phyloP scores from a whole-genome alignment of 2,888 invertebrate genomes.

The Acanthacorydalis orientalis region DNA sequence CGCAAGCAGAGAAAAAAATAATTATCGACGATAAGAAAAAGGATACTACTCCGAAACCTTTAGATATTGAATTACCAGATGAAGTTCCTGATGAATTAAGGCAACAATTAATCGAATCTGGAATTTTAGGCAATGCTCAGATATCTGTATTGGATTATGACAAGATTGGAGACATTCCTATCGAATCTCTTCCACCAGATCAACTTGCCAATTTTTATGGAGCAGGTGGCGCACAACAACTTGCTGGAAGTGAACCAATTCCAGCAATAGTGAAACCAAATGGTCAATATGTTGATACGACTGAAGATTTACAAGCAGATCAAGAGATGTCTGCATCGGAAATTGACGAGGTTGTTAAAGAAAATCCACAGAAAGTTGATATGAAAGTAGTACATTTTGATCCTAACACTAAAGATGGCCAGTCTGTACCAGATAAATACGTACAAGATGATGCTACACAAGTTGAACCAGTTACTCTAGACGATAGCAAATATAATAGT shows the following conservation, averaged over 20 bases:
- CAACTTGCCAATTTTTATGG: conserved; percentile 74
- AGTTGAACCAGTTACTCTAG: conserved; percentile 56
- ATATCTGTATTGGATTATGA: conserved; percentile 78
- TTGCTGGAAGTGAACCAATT: conserved; percentile 47
- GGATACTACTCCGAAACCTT: conserved; percentile 30
- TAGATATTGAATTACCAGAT: conserved; percentile 51
- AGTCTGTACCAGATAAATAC: conserved; percentile 52
- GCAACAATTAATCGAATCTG: conserved; percentile 66
- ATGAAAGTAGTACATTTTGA: conserved; percentile 76
- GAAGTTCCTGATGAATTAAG: conserved; percentile 79
- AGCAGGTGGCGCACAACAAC: conserved; percentile 62
- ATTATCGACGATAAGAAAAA: conserved; percentile 33
- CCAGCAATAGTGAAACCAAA: conserved; percentile 47
- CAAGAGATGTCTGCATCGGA: conserved; percentile 31
- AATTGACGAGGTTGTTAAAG: conserved; percentile 23
- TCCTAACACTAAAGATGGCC: conserved; percentile 55
- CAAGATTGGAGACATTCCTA: conserved; percentile 69
- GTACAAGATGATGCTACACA: conserved; percentile 54
- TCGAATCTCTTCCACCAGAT: conserved; percentile 70
- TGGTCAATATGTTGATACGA: conserved; percentile 33
- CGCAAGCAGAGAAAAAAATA: conserved; percentile 28
- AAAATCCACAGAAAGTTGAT: conserved; percentile 46
- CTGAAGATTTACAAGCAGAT: conserved; percentile 28
- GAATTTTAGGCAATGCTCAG: conserved; percentile 73
- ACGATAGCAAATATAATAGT: conserved; percentile 61